Conservation (phyloP, 92 coral and sea anemone genomes). For the Blastomussa wellsi region DNA sequence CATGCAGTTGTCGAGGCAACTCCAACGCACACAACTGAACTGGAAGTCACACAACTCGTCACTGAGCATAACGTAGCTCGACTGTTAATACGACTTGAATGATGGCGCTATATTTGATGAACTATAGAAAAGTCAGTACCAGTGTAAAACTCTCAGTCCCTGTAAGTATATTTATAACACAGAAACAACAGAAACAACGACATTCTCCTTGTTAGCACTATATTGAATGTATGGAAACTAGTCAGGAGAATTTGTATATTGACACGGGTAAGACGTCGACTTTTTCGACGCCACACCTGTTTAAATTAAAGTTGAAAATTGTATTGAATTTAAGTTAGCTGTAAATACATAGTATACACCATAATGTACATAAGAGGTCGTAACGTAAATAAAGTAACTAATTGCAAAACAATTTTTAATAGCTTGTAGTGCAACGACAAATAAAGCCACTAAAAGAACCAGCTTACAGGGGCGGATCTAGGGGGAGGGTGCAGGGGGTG, state of each 20-base stretch:
- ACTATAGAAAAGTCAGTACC: neutral
- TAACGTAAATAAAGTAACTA: neutral
- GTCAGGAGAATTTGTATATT: neutral
- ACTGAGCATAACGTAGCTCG: neutral
- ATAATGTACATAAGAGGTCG: neutral
- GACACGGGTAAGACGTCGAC: neutral
- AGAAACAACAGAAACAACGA: neutral
- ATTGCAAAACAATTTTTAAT: too few species aligned
- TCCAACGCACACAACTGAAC: too few species aligned
- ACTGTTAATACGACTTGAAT: neutral
- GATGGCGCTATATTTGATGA: neutral
- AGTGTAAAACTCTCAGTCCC: neutral
- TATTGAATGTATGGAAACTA: neutral
- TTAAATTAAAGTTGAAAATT: neutral
- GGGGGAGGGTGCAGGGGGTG: too few species aligned
- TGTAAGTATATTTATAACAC: neutral
- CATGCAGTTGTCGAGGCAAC: too few species aligned
- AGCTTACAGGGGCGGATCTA: too few species aligned
- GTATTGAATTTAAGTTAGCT: neutral
- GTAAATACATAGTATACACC: neutral
- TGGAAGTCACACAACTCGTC: neutral
- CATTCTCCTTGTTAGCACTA: neutral
- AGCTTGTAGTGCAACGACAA: neutral
- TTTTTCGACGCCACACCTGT: neutral
- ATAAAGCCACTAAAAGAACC: too few species aligned